These are phyloP conservation scores for Drosophila bipectinata DNA, from an alignment of 1,140 invertebrate genomes.

Conservation along the genomic window DNA sequence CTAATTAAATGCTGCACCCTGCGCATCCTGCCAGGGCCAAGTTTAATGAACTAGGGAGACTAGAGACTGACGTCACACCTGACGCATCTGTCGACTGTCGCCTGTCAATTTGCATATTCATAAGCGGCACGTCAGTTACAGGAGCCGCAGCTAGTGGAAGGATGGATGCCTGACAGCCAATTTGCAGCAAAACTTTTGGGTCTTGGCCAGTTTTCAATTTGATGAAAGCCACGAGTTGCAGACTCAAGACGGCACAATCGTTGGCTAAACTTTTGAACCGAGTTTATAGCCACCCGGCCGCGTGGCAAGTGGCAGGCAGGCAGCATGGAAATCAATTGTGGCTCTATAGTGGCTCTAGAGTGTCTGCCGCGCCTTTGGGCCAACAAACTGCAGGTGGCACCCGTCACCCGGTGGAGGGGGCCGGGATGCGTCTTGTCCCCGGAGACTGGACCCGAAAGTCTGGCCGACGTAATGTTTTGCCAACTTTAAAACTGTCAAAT, in stretches of 20 bases:
- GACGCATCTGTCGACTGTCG: slow-evolving; percentile 21
- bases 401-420: no score
- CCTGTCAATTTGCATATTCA: slow-evolving; percentile 69
- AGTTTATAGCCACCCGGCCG: slow-evolving; percentile 27
- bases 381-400: slow-evolving; percentile 17
- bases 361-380: slow-evolving; percentile 18
- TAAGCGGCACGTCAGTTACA: slow-evolving; percentile 30
- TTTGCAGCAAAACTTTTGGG: slow-evolving; percentile 52
- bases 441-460: slow-evolving; percentile 19
- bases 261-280: slow-evolving; percentile 30
- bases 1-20: slow-evolving; percentile 66
- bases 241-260: background rate
- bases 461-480: slow-evolving; percentile 21
- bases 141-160: slow-evolving; percentile 11
- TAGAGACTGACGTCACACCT: slow-evolving; percentile 57
- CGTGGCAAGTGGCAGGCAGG: slow-evolving; percentile 11
- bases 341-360: background rate
- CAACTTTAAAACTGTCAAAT: slow-evolving; percentile 66
- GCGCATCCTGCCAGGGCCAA: slow-evolving; percentile 45
- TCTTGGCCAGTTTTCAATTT: slow-evolving; percentile 55
- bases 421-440: background rate
- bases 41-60: slow-evolving; percentile 65
- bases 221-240: slow-evolving; percentile 40
- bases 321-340: slow-evolving; percentile 39
- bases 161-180: slow-evolving; percentile 35